Base-by-base conservation (phyloP, 2,113 vertebrate genomes). In the Scytalopus superciliaris region DNA sequence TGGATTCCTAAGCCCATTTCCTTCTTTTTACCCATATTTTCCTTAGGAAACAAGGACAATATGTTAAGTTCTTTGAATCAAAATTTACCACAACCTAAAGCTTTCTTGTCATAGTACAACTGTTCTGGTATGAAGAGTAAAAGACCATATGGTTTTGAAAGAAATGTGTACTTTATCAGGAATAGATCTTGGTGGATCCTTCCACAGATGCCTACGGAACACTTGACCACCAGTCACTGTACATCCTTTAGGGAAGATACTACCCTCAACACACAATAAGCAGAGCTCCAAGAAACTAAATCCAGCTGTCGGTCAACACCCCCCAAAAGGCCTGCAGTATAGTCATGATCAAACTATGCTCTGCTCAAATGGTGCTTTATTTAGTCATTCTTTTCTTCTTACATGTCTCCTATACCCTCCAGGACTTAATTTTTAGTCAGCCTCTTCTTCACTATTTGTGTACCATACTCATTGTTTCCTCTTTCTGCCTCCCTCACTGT, bases 21-120 rank as follows among this genome's bases (percentile, higher is more conserved):
- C 9, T 81, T 66, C 10, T 77, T 76, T 64, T 64, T 19, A 30
- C 2, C 13, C 21, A 4, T 39, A 14, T 45, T 45, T 73, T 39
- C 45, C 62, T 68, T 49, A 67, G n/a, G 28, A 91, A 84, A 59
- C 12, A 75, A 50, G 42, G 22, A 60, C 9, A 84, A 28, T 53
- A 45, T 3, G 3, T 77, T 73, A 66, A 39, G 3, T 13, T 69
- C 25, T 52, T 76, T 52, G 16, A 82, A 89, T 33, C 5, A 72
- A 73, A 82, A 72, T 47, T 33, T 60, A 85, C 14, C 16, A 24
- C 44, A 64, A 45, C 7, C 15, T 42, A 72, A 42, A 90, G 63
- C 1, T 62, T 84, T 27, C 16, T 49, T 62, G 12, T 35, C 10
- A 7, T 31, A 69, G 57, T 11, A 67, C 0, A 0, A 30, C 17